Base-by-base conservation (phyloP, 1,140 invertebrate species). In the Penaeus indicus region DNA sequence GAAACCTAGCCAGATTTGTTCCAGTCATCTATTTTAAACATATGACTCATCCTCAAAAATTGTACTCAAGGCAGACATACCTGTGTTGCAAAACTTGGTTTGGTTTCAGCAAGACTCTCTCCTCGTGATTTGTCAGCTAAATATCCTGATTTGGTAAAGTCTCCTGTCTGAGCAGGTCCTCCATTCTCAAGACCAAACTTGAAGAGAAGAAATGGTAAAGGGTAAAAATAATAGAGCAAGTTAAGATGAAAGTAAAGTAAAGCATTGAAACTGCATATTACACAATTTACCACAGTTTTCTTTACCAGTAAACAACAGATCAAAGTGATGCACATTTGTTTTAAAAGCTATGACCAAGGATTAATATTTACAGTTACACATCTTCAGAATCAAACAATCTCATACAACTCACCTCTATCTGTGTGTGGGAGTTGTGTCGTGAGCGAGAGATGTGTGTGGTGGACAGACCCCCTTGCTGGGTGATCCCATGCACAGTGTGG, bases 121-220 rank as follows among this genome's bases (percentile, higher is more conserved):
- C 88, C 88, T 85, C 88, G 81, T 27, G 88, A 89, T 42, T 85
- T 89, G 78, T 89, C 88, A 69, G 83, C 88, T 42, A 89, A 72
- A 72, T 89, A 89, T 8, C 88, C 88, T 22, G 88, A 89, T 47
- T 89, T 89, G n/a, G 77, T 89, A 64, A 89, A 85, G 22, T 89
- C 88, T 82, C 67, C 86, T 10, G 78, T 60, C 21, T 84, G 81
- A 25, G n/a, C n/a, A 63, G 81, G 7, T 11, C 38, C 54, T 38
- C 63, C 78, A 32, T 16, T 63, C 77, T 88, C 86, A 61, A 69
- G 32, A 19, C 8, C 18, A 69, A 21, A 87, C 78, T 54, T 81
- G 61, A 67, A 82, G 47, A 79, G 47, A 78, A 47, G 27, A 38
- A 61, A 25, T 4, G 18, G 25, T 13, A 21, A 11, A 38, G 18